These are phyloP conservation scores for Lasioglossum lativentre DNA, from an alignment of 2,888 invertebrate genomes.

Conservation along the genomic window DNA sequence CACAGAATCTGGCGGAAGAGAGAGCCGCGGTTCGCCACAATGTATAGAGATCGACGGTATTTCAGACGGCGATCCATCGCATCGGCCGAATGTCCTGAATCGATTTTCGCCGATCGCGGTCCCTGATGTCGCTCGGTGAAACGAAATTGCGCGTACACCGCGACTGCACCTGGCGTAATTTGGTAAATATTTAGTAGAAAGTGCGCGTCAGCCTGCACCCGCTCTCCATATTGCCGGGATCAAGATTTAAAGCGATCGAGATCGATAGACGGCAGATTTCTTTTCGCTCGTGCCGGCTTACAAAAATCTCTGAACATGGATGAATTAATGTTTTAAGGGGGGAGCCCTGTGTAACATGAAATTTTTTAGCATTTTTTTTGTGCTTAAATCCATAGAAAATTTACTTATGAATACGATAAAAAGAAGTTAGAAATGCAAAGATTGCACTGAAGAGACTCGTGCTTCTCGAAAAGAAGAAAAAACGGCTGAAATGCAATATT, in stretches of 20 bases:
- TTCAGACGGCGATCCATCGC: constrained; percentile 30
- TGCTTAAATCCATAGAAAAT: no score
- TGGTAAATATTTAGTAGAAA: constrained; percentile 32
- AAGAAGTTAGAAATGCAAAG: no score
- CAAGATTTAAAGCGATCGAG: not conserved
- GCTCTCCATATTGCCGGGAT: not conserved
- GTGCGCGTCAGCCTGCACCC: not conserved
- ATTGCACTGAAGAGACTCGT: no score
- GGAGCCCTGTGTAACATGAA: no score
- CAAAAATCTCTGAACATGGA: no score
- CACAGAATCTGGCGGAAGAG: constrained; percentile 44
- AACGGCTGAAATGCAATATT: no score
- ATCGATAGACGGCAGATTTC: not conserved
- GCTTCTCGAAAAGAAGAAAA: no score
- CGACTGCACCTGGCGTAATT: constrained; percentile 46
- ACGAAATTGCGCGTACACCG: constrained; percentile 38
- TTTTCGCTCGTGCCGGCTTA: not conserved
- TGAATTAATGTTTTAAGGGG: no score
- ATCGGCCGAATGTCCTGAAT: constrained; percentile 37
- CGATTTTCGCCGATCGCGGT: constrained; percentile 35
- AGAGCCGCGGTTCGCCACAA: constrained; percentile 45
- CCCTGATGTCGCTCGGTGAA: constrained; percentile 17
- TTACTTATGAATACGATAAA: no score
- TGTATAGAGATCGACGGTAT: constrained; percentile 47
- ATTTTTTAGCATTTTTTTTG: no score